A percentile compares a stretch with the other conserved stretches of the same genome.
Conservation (phyloP, 2,113 vertebrate genomes). For the Sialia sialis region DNA sequence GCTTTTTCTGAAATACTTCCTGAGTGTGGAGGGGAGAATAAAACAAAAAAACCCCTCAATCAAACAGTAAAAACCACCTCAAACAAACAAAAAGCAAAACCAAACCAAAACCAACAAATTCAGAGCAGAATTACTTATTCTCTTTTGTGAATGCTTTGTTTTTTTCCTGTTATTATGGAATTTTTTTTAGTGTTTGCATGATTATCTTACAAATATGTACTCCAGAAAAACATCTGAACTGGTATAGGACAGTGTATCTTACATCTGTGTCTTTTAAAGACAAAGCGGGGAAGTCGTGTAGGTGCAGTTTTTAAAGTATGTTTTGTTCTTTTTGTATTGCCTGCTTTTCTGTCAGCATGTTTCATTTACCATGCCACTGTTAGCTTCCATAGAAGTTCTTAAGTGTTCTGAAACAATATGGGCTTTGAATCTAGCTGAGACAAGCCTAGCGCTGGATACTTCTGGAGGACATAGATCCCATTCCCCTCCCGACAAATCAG, state of each 20-base stretch:
- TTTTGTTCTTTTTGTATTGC: not conserved
- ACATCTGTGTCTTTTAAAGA: not conserved
- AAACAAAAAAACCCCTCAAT: not conserved
- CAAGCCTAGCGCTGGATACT: not conserved
- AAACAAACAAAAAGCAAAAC: not conserved
- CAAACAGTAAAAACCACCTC: not conserved
- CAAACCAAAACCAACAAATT: not conserved
- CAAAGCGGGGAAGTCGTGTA: not conserved
- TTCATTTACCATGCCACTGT: not conserved
- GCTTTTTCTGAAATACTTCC: not conserved
- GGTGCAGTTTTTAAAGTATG: not conserved
- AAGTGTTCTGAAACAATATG: not conserved
- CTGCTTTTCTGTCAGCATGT: not conserved
- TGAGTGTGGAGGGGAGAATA: not conserved
- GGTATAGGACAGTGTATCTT: not conserved
- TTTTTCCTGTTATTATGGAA: not conserved
- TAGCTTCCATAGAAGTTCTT: not conserved
- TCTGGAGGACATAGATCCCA: not conserved
- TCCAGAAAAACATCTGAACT: not conserved
- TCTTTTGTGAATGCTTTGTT: slow-evolving; percentile 2
- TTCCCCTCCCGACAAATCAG: not conserved
- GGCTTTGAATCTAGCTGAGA: not conserved
- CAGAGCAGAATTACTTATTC: not conserved
- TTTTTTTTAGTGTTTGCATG: not conserved
- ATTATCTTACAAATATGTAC: not conserved